A percentile compares a stretch with the other conserved stretches of the same genome.
Evolutionary conservation across 2,888 invertebrate species (phyloP).

Genomic region (Chironomus tentans): DNA sequence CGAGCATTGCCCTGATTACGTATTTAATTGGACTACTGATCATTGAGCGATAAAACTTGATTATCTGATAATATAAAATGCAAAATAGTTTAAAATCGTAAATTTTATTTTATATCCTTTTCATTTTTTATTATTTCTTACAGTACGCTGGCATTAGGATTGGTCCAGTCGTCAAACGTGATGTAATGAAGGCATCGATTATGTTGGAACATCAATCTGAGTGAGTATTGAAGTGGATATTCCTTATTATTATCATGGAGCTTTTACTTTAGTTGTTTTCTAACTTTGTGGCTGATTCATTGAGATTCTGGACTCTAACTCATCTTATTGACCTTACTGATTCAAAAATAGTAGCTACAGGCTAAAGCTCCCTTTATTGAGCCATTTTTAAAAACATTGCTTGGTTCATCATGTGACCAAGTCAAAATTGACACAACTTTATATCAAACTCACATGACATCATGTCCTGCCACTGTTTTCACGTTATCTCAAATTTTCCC

Average conservation of each 20-base stretch:
- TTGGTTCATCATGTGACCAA: too few relatives aligned
- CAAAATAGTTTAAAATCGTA: too few relatives aligned
- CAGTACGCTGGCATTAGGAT: slow-evolving; percentile 97
- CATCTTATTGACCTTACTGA: too few relatives aligned
- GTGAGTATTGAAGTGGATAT: slow-evolving; percentile 47
- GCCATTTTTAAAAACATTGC: too few relatives aligned
- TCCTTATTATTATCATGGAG: not conserved
- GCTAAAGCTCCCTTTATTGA: too few relatives aligned
- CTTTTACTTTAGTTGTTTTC: too few relatives aligned
- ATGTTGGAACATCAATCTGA: slow-evolving; percentile 98
- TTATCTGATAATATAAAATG: too few relatives aligned
- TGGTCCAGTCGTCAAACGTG: slow-evolving; percentile 97
- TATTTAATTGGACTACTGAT: not conserved
- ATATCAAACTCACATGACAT: too few relatives aligned
- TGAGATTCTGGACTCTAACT: not conserved
- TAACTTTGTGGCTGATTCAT: not conserved
- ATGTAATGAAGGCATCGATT: slow-evolving; percentile 99
- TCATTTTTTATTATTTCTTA: slow-evolving; percentile 35
- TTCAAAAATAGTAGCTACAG: too few relatives aligned
- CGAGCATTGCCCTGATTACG: not conserved
- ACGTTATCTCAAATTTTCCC: too few relatives aligned
- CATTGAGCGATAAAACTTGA: not conserved
- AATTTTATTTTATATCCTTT: not conserved
- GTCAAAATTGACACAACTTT: too few relatives aligned
- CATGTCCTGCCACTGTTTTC: too few relatives aligned